Evolutionary conservation across 2,888 invertebrate genomes (phyloP).

Genomic region (Acanthosoma haemorrhoidale): DNA sequence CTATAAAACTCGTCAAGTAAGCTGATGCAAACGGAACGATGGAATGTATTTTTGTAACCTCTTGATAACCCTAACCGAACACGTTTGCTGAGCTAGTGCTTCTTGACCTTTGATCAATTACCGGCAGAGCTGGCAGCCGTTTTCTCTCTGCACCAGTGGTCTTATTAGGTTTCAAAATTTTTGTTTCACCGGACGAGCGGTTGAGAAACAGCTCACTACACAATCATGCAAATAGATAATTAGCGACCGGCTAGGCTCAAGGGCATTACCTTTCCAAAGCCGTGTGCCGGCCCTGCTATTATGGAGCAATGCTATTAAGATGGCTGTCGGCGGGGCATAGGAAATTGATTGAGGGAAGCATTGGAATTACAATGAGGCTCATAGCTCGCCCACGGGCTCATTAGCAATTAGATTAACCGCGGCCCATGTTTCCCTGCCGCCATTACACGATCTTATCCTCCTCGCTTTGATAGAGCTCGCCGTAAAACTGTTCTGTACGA

Average conservation of each 20-base stretch:
- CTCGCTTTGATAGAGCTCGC: neutral
- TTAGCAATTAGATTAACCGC: conserved; percentile 10
- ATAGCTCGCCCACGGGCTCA: no score
- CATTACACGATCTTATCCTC: neutral
- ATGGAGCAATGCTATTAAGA: neutral
- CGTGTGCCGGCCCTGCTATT: neutral
- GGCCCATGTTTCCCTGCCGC: no score
- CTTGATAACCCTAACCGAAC: no score
- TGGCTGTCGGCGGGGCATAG: neutral
- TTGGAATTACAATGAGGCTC: neutral
- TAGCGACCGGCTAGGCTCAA: neutral
- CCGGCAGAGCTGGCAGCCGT: no score
- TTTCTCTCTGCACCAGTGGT: no score
- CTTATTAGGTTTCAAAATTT: neutral
- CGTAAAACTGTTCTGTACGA: neutral
- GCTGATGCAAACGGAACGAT: no score
- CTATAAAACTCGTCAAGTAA: no score
- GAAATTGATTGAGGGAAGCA: neutral
- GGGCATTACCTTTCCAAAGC: neutral
- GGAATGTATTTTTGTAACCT: no score
- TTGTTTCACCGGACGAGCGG: neutral
- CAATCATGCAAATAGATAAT: neutral
- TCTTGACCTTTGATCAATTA: neutral
- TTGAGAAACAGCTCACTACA: neutral
- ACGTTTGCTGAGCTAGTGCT: no score